Percentiles rank a stretch among this genome's conserved stretches.
phyloP scores from a whole-genome alignment of 2,888 invertebrate genomes.

The Yponomeuta cagnagella region DNA sequence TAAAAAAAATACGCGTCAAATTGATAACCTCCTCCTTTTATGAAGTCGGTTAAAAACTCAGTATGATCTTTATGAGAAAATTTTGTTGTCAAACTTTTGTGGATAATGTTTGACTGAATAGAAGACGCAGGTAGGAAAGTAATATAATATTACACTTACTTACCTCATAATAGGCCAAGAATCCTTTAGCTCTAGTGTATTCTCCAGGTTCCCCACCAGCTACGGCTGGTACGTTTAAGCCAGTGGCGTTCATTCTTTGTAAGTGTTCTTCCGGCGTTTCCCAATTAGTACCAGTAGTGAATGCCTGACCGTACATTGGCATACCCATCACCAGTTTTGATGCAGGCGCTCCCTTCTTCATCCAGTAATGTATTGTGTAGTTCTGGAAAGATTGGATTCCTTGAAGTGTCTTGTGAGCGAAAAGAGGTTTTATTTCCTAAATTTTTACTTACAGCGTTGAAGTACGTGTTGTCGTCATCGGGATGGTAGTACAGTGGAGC shows the following conservation, averaged over 20 bases:
- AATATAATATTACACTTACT: conserved; percentile 18
- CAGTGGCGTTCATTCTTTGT: conserved; percentile 74
- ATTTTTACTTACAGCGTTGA: conserved; percentile 81
- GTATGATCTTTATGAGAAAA: too few species aligned
- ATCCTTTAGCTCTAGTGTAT: conserved; percentile 89
- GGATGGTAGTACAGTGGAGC: conserved; percentile 89
- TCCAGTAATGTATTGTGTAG: conserved; percentile 93
- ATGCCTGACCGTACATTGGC: conserved; percentile 92
- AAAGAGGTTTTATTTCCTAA: conserved; percentile 15
- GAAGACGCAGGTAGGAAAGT: too few species aligned
- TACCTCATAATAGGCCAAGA: conserved; percentile 91
- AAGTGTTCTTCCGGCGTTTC: conserved; percentile 25
- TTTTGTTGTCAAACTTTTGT: too few species aligned
- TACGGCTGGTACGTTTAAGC: conserved; percentile 84
- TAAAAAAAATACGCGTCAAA: too few species aligned
- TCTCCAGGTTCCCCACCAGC: conserved; percentile 90
- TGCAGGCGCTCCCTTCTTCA: conserved; percentile 86
- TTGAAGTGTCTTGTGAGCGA: background rate
- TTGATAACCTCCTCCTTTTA: too few species aligned
- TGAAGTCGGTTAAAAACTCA: too few species aligned
- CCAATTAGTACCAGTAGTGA: conserved; percentile 63
- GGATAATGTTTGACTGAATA: too few species aligned
- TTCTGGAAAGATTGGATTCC: conserved; percentile 71
- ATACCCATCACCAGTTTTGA: conserved; percentile 91
- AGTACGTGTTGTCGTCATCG: conserved; percentile 86